Evolutionary conservation across 2,797 vertebrate species (phyloP).

Genomic region (Siniperca scherzeri): DNA sequence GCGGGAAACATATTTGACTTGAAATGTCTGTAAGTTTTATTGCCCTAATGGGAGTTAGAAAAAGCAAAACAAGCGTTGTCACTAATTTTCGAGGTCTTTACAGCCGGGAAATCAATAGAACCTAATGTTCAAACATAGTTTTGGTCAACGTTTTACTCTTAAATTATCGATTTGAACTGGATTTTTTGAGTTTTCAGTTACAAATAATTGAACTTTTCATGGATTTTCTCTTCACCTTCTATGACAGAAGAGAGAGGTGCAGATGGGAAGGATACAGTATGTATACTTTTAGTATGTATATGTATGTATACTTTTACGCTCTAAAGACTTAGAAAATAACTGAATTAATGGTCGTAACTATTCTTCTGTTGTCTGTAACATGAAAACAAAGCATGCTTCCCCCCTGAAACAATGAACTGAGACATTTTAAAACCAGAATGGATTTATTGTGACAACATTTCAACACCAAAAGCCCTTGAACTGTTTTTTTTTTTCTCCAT

Average conservation of each 20-base stretch:
- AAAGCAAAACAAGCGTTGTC: too few species aligned
- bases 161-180: too few species aligned
- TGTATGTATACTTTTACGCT: too few species aligned
- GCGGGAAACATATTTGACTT: too few species aligned
- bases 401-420: not conserved
- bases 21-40: too few species aligned
- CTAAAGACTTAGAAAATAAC: not conserved
- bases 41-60: too few species aligned
- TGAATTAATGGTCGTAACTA: not conserved
- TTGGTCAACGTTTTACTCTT: not conserved
- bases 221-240: not conserved
- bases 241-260: too few species aligned
- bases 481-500: conserved; percentile 28
- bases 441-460: conserved; percentile 65
- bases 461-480: conserved; percentile 67
- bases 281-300: too few species aligned
- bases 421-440: conserved; percentile 50
- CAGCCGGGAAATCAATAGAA: not conserved
- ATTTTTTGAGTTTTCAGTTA: not conserved
- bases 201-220: not conserved
- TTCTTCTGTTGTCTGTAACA: not conserved
- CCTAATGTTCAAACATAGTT: not conserved
- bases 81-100: too few species aligned
- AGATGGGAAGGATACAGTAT: too few species aligned
- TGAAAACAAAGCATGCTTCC: rapidly evolving